Conservation (phyloP, 53 echinoderm and acorn worm genomes). For the Arbacia lixula region DNA sequence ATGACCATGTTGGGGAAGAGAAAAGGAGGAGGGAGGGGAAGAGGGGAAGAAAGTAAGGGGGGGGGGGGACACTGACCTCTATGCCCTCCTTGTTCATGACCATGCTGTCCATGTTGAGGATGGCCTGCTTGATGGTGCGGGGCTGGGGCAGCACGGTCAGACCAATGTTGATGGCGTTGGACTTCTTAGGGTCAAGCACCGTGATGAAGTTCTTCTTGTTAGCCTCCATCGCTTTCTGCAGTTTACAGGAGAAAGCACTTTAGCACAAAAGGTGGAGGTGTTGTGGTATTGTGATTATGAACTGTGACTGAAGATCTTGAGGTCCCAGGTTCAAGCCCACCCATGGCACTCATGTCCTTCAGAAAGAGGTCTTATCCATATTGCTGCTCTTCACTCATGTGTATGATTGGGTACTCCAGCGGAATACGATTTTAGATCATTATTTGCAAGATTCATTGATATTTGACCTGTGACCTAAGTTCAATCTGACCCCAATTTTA, state of each 20-base stretch:
- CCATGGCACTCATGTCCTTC: too few species aligned
- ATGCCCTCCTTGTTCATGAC: conserved; percentile 94
- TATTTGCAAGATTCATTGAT: too few species aligned
- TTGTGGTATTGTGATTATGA: too few species aligned
- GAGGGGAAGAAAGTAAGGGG: too few species aligned
- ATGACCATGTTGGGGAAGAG: conserved; percentile 79
- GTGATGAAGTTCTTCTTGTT: conserved; percentile 95
- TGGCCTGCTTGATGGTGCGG: conserved; percentile 89
- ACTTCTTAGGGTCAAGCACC: conserved; percentile 87
- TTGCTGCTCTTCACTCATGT: too few species aligned
- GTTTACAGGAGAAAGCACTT: not conserved
- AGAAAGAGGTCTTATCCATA: too few species aligned
- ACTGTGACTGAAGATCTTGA: not conserved
- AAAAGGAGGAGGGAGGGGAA: too few species aligned
- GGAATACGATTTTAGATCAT: not conserved
- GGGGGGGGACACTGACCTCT: conserved; percentile 93
- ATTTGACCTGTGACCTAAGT: too few species aligned
- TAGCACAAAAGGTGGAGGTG: too few species aligned
- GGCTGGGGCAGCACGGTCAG: conserved; percentile 93
- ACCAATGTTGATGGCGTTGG: conserved; percentile 98
- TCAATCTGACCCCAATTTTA: too few species aligned
- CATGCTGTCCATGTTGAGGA: conserved; percentile 90
- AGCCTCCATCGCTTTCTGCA: conserved; percentile 84
- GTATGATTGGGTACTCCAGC: not conserved
- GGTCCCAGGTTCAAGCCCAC: too few species aligned